Conservation (phyloP, 1,140 invertebrate species). For the Melanaphis sacchari region DNA sequence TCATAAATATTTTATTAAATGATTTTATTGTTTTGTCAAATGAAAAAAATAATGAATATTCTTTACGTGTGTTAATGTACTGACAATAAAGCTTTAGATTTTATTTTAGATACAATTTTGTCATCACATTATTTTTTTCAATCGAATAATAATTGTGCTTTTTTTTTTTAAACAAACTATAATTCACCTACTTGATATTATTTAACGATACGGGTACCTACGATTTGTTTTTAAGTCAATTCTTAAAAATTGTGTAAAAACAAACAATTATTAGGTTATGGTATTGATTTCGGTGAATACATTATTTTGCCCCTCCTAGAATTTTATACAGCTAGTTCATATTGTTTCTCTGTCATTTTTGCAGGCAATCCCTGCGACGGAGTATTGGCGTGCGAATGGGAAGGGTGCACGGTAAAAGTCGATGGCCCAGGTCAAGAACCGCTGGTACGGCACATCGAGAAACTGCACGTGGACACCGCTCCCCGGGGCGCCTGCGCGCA, state of each 20-base stretch:
- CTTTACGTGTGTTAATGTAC: background rate
- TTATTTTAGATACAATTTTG: too few relatives aligned
- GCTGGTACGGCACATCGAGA: constrained; percentile 90
- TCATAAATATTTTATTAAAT: background rate
- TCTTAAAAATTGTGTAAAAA: too few relatives aligned
- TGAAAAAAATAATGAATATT: background rate
- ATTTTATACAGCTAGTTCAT: background rate
- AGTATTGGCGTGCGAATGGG: constrained; percentile 69
- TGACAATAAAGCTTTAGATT: background rate
- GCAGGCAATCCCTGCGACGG: constrained; percentile 57
- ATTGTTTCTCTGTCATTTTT: background rate
- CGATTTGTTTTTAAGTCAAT: too few relatives aligned
- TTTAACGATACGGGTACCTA: too few relatives aligned
- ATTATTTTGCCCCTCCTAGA: too few relatives aligned
- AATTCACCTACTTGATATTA: too few relatives aligned
- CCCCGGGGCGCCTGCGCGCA: constrained; percentile 70
- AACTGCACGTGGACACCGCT: constrained; percentile 79
- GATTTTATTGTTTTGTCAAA: background rate
- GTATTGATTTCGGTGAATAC: too few relatives aligned
- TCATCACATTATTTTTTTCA: too few relatives aligned
- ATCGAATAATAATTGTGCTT: too few relatives aligned
- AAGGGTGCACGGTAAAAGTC: constrained; percentile 85
- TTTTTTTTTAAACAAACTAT: too few relatives aligned
- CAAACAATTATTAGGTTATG: too few relatives aligned
- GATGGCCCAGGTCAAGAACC: constrained; percentile 79